Evolutionary conservation across 2,888 invertebrate species (phyloP), one percentile per base, ranked within the genome.

Genomic region (Lasioglossum villosulum): DNA sequence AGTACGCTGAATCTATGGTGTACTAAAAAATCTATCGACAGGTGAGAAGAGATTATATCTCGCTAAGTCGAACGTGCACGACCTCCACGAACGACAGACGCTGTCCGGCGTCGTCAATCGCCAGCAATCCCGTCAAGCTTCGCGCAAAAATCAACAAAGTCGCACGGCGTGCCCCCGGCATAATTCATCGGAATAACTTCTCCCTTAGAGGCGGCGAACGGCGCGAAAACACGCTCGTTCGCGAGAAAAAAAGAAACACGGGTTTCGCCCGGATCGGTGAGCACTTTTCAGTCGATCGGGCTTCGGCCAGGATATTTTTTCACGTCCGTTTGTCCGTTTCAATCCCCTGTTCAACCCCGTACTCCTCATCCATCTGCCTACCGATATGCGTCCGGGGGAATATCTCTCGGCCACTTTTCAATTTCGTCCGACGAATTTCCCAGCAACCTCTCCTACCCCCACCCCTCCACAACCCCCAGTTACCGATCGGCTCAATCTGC

Each of bases 321-420:
- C 88, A 89, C 88, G 90, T 86, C 91, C 86, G 79, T 83, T 88
- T 87, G 81, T 86, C 84, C 88, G 89, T 89, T 91, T 88, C 90
- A 86, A 91, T 91, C 91, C 91, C 91, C 87, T 84, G 90, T 79
- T 87, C 89, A 83, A 88, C 86, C 87, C 89, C 88, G 86, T 52
- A 23, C 88, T 86, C 81, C 85, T 87, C 86, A 84, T 88, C 89
- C 90, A 89, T 90, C 91, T 88, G 88, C 90, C 89, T 87, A 88
- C 87, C 88, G 89, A 87, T 89, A 89, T 90, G 90, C 91, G 88
- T 88, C 87, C 89, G 76, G 87, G 86, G 82, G 82, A 89, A 88
- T 87, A 88, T 88, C 90, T 91, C 90, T 85, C 90, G 86, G 80
- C 89, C 91, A 91, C 91, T 93, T 92, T 93, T 92, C 93, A 92